phyloP scores from a whole-genome alignment of 2,797 vertebrate species.

The Tympanoctomys barrerae region DNA sequence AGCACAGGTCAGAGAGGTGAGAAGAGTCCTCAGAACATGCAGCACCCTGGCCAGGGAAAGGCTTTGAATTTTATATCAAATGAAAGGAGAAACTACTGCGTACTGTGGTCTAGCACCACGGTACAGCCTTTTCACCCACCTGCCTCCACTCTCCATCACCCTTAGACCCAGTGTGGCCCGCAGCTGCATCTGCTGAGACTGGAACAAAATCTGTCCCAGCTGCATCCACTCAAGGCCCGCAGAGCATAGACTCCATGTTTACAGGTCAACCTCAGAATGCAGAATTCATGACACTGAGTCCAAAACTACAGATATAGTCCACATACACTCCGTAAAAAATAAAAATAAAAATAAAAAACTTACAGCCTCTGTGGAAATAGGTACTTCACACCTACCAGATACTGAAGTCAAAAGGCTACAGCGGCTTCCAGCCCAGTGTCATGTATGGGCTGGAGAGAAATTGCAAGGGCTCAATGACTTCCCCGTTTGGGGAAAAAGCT shows the following conservation, averaged over 20 bases:
- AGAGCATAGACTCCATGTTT: background rate
- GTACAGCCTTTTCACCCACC: too few relatives aligned
- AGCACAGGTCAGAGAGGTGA: accelerated
- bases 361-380: background rate
- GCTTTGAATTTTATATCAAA: background rate
- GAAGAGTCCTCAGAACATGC: accelerated
- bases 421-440: background rate
- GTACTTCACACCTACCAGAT: background rate
- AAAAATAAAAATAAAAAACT: too few relatives aligned
- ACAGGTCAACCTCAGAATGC: background rate
- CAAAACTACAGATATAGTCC: background rate
- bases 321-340: too few relatives aligned
- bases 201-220: background rate
- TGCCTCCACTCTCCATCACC: accelerated
- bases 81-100: background rate
- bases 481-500: background rate
- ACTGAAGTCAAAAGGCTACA: background rate
- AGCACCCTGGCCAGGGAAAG: background rate
- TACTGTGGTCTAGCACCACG: background rate
- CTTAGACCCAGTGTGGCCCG: background rate
- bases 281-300: background rate
- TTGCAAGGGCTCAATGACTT: background rate
- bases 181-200: background rate
- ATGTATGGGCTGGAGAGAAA: background rate
- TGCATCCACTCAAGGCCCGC: background rate